Base-by-base conservation (phyloP, 2,797 vertebrate genomes). In the Pipistrellus kuhlii region DNA sequence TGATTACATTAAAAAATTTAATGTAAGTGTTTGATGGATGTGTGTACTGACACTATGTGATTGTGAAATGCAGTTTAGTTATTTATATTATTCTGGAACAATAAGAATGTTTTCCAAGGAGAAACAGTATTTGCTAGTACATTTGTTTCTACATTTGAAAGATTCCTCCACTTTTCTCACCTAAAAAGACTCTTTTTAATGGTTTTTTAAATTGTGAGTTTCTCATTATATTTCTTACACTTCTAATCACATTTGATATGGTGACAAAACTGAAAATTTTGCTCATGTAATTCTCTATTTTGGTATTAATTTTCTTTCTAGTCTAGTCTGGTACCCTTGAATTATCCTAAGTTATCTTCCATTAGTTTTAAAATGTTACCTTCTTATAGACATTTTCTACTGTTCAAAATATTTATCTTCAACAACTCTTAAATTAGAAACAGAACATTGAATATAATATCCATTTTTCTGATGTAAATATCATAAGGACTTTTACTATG, bases 351-450 rank as follows among this genome's bases (percentile, higher is more conserved):
- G 18, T 48, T 92, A 85, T 78, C 10, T 51, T 78, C 51, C 25
- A 32, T 44, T 80, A 44, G 8, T 13, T 64, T 80, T 72, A 53
- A 72, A 71, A 80, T 12, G 3, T 32, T 81, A 32, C 17, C 9
- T 30, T 73, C 41, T 55, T n/a, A 44, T 44, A 51, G 44, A 38
- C 7, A 44, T 25, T 4, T 0, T 64, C 38, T 85, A 30, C 12
- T 77, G 23, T 69, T 82, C 44, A 90, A 82, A 82, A 72, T 72
- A 10, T 90, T 90, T 38, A n/a, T 82, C n/a, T 82, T n/a, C 23
- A 48, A 57, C 48, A 48, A 30, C 38, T 69, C 23, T 72, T 90
- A 69, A 57, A 53, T 55, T 30, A 59, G 62, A 66, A 59, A 71
- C 9, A 69, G 3, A 48, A 9, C 13, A 59, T 72, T 73, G 18